A percentile compares a stretch with the other conserved stretches of the same genome.
Evolutionary conservation across 2,797 vertebrate genomes (phyloP).

Genomic region (Gymnothorax javanicus): DNA sequence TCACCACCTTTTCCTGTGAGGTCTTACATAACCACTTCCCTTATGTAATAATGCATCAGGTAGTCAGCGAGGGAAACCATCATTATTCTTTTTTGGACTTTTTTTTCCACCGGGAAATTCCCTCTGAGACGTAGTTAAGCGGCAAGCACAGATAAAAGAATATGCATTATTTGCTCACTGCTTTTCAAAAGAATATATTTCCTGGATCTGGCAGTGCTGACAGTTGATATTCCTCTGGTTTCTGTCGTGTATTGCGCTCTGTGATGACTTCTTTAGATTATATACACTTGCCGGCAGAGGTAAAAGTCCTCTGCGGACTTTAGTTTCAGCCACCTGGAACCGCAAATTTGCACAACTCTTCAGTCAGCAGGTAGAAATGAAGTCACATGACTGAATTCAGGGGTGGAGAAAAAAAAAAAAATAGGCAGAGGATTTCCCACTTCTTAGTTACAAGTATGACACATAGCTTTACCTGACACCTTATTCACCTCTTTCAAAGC

Average conservation of each 20-base stretch:
- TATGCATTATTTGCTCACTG: background rate
- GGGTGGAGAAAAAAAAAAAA: too few relatives aligned
- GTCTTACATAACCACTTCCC: background rate
- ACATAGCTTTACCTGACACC: too few relatives aligned
- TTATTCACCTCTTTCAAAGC: too few relatives aligned
- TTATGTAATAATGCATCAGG: background rate
- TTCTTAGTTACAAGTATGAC: too few relatives aligned
- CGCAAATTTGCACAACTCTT: too few relatives aligned
- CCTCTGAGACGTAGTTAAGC: background rate
- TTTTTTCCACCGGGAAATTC: background rate
- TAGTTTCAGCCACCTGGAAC: too few relatives aligned
- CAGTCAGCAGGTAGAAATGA: too few relatives aligned
- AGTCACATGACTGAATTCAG: too few relatives aligned
- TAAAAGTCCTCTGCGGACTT: too few relatives aligned
- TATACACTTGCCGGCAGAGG: too few relatives aligned
- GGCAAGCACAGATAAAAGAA: background rate
- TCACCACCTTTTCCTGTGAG: constrained; percentile 22
- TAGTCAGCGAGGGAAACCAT: background rate
- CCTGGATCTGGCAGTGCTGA: background rate
- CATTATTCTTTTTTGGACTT: background rate
- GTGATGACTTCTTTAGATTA: background rate
- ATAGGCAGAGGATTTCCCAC: too few relatives aligned
- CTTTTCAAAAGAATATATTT: background rate
- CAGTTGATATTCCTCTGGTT: background rate
- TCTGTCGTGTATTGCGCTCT: background rate